Evolutionary conservation across 2,797 vertebrate species (phyloP).

Genomic region (Dryobates pubescens): DNA sequence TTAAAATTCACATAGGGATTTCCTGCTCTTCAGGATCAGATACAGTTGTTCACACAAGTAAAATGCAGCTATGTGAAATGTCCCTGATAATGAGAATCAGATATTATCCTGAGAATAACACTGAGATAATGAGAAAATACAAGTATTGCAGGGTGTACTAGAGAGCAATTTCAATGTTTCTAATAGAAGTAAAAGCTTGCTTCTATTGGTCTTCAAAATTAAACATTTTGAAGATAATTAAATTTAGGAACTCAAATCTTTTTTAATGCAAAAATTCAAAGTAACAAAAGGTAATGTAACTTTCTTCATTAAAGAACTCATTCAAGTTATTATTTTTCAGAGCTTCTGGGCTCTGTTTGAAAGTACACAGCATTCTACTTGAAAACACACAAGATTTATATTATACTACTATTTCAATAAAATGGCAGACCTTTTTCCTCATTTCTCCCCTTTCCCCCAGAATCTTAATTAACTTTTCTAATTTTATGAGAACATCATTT

Average conservation of each 20-base stretch:
- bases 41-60: neutral
- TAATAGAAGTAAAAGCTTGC: neutral
- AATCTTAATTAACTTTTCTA: neutral
- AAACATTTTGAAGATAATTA: neutral
- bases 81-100: neutral
- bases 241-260: neutral
- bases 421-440: neutral
- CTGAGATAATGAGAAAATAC: neutral
- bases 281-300: neutral
- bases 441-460: accelerated
- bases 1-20: neutral
- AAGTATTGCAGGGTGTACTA: neutral
- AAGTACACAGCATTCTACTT: neutral
- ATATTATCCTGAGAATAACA: neutral
- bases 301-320: neutral
- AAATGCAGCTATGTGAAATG: neutral
- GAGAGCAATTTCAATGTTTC: neutral
- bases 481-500: neutral
- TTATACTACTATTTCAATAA: neutral
- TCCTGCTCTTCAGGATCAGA: neutral
- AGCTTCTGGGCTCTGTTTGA: neutral
- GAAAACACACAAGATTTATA: neutral
- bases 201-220: neutral
- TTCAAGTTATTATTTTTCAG: neutral
- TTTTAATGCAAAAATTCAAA: neutral